Conservation (phyloP, 2,797 vertebrate species). For the Linurgus olivaceus region DNA sequence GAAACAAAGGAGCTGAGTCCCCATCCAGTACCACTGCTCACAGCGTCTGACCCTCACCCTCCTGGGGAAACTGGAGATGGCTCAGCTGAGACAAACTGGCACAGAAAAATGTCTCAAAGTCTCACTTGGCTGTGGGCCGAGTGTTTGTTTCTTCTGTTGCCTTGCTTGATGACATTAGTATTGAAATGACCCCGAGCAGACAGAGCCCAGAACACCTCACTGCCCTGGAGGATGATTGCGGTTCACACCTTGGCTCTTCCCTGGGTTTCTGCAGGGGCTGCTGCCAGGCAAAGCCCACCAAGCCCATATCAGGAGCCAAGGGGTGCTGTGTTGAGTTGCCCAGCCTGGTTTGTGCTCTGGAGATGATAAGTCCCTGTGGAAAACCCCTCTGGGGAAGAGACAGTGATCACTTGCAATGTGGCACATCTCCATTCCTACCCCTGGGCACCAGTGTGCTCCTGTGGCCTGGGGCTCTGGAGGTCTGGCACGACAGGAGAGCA, state of each 20-base stretch:
- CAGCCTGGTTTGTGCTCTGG: not conserved
- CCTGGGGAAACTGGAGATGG: not conserved
- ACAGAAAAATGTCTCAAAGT: not conserved
- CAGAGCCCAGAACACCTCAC: not conserved
- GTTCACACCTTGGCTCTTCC: slow-evolving; percentile 18
- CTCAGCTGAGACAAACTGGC: not conserved
- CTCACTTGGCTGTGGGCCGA: not conserved
- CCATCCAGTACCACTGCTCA: not conserved
- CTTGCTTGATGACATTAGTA: not conserved
- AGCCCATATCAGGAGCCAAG: rapidly evolving
- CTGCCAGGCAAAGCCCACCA: not conserved
- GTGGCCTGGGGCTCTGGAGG: not conserved
- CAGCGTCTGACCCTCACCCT: not conserved
- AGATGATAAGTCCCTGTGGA: not conserved
- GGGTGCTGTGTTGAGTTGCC: not conserved
- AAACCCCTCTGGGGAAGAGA: not conserved
- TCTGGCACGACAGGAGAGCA: not conserved
- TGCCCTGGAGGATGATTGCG: not conserved
- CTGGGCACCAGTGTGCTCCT: rapidly evolving
- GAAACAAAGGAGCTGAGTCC: not conserved
- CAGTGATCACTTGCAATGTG: rapidly evolving
- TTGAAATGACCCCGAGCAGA: slow-evolving; percentile 17
- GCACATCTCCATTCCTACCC: not conserved
- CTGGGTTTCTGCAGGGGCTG: not conserved
- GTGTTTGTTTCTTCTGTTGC: slow-evolving; percentile 24